These are phyloP conservation scores for Sapajus apella DNA, from an alignment of 2,113 vertebrate species.

Conservation along the genomic window DNA sequence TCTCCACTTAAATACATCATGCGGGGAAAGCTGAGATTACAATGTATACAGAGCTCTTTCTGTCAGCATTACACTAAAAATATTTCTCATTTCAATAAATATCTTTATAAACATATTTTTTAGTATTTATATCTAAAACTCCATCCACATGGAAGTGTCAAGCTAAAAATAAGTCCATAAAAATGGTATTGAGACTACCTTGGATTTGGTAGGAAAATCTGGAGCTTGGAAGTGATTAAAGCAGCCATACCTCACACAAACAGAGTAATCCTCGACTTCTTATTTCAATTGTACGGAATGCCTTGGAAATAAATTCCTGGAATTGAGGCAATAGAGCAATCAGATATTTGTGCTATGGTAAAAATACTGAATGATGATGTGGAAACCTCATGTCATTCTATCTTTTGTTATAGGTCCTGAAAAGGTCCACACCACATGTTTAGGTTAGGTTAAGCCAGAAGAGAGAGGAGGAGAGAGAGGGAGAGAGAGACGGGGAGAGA, in stretches of 20 bases:
- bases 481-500: rapidly evolving
- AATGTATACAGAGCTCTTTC: background rate
- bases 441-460: background rate
- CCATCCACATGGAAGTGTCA: background rate
- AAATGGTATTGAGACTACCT: background rate
- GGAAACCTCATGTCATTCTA: background rate
- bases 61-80: background rate
- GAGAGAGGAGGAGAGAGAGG: too few relatives aligned
- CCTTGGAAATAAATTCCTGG: background rate
- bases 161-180: background rate
- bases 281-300: background rate
- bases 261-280: background rate
- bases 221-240: background rate
- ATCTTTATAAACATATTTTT: background rate
- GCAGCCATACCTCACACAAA: background rate
- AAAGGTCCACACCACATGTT: background rate
- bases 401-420: background rate
- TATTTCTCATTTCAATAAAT: background rate
- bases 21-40: background rate
- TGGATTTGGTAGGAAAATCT: background rate
- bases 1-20: background rate
- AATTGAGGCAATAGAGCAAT: background rate
- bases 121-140: background rate
- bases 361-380: background rate
- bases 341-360: background rate